Percentiles rank a stretch among this genome's conserved stretches.
Evolutionary conservation across 1,140 invertebrate species (phyloP).

Genomic region (Ips nitidus): DNA sequence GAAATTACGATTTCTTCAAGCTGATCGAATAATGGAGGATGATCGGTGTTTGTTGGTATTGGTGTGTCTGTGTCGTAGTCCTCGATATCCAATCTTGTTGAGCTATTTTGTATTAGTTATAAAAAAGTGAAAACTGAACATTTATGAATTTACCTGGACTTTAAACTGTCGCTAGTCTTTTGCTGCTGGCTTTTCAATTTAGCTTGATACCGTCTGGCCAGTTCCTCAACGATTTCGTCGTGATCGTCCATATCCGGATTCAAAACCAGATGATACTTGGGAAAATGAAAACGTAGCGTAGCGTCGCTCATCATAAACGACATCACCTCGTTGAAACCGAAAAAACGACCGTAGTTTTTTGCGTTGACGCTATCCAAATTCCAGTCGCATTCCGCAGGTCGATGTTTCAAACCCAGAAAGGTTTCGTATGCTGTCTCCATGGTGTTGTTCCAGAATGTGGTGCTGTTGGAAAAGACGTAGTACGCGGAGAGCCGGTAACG

Average conservation of each 20-base stretch:
- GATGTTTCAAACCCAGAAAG: conserved; percentile 16
- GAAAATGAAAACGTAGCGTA: conserved; percentile 58
- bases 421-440: conserved; percentile 30
- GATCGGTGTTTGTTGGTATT: too few relatives aligned
- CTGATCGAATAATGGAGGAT: neutral
- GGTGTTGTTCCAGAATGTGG: conserved; percentile 21
- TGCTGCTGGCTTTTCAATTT: conserved; percentile 19
- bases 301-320: neutral
- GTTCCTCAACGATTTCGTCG: conserved; percentile 55
- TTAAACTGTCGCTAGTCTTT: neutral
- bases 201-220: conserved; percentile 52
- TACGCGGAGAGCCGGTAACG: conserved; percentile 37
- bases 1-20: conserved; percentile 1
- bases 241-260: conserved; percentile 59
- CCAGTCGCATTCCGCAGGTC: conserved; percentile 11
- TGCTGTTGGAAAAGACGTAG: conserved; percentile 34
- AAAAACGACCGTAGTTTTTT: conserved; percentile 35
- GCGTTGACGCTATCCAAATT: conserved; percentile 2
- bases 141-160: neutral
- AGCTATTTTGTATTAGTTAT: too few relatives aligned
- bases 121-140: too few relatives aligned
- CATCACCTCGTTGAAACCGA: conserved; percentile 41
- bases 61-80: too few relatives aligned
- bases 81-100: too few relatives aligned
- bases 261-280: conserved; percentile 62